Base-by-base conservation (phyloP, 92 coral and sea anemone species). In the Porites cylindrica region DNA sequence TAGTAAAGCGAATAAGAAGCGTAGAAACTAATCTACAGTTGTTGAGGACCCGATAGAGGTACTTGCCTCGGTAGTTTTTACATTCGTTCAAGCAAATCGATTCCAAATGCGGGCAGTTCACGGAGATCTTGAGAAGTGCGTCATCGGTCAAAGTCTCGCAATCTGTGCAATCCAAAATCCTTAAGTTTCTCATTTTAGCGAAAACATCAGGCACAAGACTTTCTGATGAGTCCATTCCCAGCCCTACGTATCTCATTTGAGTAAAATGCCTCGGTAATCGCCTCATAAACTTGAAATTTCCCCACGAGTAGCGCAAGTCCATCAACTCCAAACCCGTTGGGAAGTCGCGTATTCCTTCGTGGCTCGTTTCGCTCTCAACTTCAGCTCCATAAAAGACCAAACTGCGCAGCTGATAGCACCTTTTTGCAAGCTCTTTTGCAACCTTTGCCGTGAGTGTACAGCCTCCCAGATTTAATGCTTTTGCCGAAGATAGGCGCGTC, bases 81-180 rank as follows among this genome's bases (percentile, higher is more conserved):
- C 99, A 97, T 89, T 97, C 99, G 89, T 95, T 95, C 81, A 97
- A 78, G 92, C 99, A 97, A 64, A 97, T 91, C 70, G 99, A 97
- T 88, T 97, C 98, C 56, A 97, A 92, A 17, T 90, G 98, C 81
- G 98, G 96, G 64, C 99, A 97, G 75, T 92, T 92, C 77, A 90
- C 80, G 1, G 99, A 95, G 86, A 97, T 89, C 78, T 97, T 97
- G 62, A 92, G 86, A 53, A 97, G 93, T 71, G 98, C 97, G 90
- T 91, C 94, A 91, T 97, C 99, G 50, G 96, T 90, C 75, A 97
- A 66, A 13, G 92, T 93, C 87, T 94, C 95, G 68, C 99, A 95
- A 80, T 95, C 99, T 24, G 98, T 95, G 85, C 98, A 93, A 59
- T 97, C 99, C 62, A 97, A 85, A 51, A 97, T 94, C 20, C 98